These are phyloP conservation scores for Ariolimax columbianus DNA, from an alignment of 2,888 invertebrate genomes.

Conservation along the genomic window DNA sequence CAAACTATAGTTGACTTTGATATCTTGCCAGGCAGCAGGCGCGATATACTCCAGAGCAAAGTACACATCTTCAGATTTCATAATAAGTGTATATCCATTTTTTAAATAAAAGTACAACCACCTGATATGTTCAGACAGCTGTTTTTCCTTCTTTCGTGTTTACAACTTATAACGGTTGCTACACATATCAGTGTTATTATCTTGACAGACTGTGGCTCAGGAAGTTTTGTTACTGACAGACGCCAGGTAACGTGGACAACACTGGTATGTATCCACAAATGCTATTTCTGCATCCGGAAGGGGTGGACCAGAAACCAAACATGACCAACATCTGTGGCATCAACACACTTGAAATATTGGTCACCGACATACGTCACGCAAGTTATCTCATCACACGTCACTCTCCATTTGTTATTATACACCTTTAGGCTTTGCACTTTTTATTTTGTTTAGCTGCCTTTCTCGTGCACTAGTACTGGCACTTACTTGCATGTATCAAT, in stretches of 20 bases:
- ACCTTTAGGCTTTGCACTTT: too few species aligned
- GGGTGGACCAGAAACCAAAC: neutral
- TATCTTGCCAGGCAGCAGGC: too few species aligned
- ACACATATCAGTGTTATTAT: neutral
- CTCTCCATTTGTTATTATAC: too few species aligned
- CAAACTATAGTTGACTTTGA: too few species aligned
- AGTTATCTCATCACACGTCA: neutral
- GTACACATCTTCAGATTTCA: too few species aligned
- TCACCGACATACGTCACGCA: neutral
- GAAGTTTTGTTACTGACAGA: neutral
- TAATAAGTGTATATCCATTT: too few species aligned
- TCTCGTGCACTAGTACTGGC: too few species aligned
- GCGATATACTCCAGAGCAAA: too few species aligned
- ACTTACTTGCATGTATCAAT: neutral
- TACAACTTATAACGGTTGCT: too few species aligned
- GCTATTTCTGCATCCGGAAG: neutral
- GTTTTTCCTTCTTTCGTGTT: neutral
- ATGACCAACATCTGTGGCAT: neutral
- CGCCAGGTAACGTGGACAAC: neutral
- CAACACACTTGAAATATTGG: neutral
- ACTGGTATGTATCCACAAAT: neutral
- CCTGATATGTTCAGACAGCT: neutral
- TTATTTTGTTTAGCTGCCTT: too few species aligned
- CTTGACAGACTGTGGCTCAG: neutral
- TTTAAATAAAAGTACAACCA: too few species aligned